Percentiles rank a stretch among this genome's conserved stretches.
Conservation (phyloP, 2,797 vertebrate species). For the Podarcis lilfordi region DNA sequence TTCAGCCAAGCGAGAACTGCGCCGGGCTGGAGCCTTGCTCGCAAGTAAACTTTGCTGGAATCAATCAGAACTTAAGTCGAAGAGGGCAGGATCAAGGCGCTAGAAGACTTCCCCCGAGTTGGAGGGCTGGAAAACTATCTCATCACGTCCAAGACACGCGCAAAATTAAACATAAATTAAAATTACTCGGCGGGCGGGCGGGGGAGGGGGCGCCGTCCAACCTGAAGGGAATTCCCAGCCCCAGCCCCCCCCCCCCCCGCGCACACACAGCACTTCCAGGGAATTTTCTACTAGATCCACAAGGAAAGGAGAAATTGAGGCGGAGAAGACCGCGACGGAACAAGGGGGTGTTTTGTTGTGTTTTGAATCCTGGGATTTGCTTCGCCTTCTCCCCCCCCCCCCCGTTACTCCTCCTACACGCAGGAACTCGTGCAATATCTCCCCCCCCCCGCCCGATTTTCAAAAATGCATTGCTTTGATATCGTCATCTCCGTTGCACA, state of each 20-base stretch:
- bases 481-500: neutral
- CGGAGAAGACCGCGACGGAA: neutral
- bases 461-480: no score
- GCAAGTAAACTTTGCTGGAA: neutral
- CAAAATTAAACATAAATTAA: neutral
- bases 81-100: neutral
- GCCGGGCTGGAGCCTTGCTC: neutral
- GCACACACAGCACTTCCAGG: no score
- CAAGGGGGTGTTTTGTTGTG: neutral
- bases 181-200: neutral
- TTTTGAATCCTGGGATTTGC: no score
- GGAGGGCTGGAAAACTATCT: neutral
- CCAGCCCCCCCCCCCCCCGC: neutral
- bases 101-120: neutral
- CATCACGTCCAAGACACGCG: no score
- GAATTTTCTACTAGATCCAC: neutral
- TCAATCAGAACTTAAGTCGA: neutral
- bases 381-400: neutral
- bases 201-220: no score
- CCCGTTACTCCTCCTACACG: neutral
- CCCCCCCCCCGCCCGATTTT: no score
- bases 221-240: neutral
- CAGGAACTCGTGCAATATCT: neutral
- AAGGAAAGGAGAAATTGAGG: neutral
- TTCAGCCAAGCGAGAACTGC: neutral